Conservation (phyloP, 1,140 invertebrate species). For the Tetramorium parvispinum region DNA sequence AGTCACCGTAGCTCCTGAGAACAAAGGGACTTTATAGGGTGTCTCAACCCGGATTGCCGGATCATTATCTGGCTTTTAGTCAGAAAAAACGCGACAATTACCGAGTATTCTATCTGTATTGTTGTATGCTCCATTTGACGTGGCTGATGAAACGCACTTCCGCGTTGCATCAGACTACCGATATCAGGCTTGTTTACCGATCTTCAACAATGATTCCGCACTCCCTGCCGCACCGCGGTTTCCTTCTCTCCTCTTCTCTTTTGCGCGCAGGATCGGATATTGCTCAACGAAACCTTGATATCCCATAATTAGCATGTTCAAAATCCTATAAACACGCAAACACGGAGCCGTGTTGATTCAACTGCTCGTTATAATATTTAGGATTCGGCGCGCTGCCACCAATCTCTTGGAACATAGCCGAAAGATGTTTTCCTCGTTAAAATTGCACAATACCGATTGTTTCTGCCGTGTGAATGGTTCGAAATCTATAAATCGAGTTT, state of each 20-base stretch:
- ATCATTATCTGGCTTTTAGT: slow-evolving; percentile 61
- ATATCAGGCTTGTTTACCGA: slow-evolving; percentile 73
- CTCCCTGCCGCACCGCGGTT: slow-evolving; percentile 1
- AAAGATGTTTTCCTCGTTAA: not conserved
- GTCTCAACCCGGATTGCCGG: slow-evolving; percentile 41
- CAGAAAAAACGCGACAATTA: slow-evolving; percentile 61
- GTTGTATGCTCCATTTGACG: slow-evolving; percentile 64
- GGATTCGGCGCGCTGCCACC: not conserved
- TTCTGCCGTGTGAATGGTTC: not conserved
- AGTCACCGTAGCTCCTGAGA: slow-evolving; percentile 40
- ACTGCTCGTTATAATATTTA: not conserved
- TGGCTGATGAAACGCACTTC: slow-evolving; percentile 83
- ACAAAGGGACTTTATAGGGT: slow-evolving; percentile 49
- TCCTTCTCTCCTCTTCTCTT: not conserved
- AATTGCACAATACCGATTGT: not conserved
- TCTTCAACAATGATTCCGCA: slow-evolving; percentile 62
- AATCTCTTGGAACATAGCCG: not conserved
- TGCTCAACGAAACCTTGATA: slow-evolving; percentile 53
- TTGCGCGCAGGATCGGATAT: slow-evolving; percentile 40
- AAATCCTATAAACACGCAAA: slow-evolving; percentile 7
- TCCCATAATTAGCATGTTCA: slow-evolving; percentile 23
- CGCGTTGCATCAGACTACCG: slow-evolving; percentile 82
- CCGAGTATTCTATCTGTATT: slow-evolving; percentile 65
- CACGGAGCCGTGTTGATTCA: not conserved
- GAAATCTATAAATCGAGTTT: not conserved